phyloP scores from a whole-genome alignment of 2,113 vertebrate genomes.

The Muscicapa adusta region DNA sequence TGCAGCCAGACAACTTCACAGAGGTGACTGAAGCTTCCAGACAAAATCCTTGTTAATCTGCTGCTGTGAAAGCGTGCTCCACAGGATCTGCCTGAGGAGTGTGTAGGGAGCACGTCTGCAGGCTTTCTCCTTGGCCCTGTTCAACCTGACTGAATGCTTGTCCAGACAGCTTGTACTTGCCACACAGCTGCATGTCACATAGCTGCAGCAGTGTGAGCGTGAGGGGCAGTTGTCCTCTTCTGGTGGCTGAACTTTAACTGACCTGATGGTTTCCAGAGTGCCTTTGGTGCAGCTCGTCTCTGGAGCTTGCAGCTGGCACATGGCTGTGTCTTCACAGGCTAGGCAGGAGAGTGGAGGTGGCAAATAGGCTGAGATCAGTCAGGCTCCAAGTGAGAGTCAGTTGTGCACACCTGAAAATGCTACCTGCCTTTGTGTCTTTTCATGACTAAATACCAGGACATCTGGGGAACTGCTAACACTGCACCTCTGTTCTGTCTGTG shows the following conservation, averaged over 20 bases:
- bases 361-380: neutral
- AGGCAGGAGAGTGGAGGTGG: neutral
- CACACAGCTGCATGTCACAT: neutral
- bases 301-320: neutral
- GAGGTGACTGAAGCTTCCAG: conserved; percentile 38
- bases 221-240: neutral
- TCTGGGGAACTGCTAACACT: neutral
- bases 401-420: neutral
- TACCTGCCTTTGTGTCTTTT: neutral
- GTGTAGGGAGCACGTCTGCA: neutral
- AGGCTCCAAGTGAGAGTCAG: neutral
- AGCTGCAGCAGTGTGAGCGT: neutral
- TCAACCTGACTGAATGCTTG: neutral
- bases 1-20: neutral
- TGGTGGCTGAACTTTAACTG: neutral
- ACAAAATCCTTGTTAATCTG: conserved; percentile 9
- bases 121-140: conserved; percentile 36
- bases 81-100: neutral
- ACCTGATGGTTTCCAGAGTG: neutral
- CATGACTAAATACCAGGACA: fast-evolving
- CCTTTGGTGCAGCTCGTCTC: neutral
- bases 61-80: neutral
- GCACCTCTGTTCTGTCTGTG: neutral
- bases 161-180: neutral
- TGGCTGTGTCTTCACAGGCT: neutral